These are phyloP conservation scores for Romanomermis culicivorax DNA, from an alignment of 2,888 invertebrate genomes.

Conservation along the genomic window DNA sequence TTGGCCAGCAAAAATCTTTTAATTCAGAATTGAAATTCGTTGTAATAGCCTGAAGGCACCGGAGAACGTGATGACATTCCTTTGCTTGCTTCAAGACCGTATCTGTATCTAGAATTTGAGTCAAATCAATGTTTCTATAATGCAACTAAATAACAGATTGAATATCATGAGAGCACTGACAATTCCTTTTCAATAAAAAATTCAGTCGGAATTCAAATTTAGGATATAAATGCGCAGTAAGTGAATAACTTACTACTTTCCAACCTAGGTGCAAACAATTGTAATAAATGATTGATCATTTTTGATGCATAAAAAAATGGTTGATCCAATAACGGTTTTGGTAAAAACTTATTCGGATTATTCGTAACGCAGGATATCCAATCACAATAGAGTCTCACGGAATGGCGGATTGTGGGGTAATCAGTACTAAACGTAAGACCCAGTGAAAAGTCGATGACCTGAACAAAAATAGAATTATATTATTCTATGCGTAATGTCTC, in stretches of 20 bases:
- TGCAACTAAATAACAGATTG: neutral
- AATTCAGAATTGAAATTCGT: conserved; percentile 48
- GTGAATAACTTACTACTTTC: conserved; percentile 33
- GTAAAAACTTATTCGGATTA: no score
- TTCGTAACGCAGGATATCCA: conserved; percentile 67
- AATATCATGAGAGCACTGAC: no score
- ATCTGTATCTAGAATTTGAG: conserved; percentile 59
- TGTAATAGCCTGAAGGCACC: conserved; percentile 52
- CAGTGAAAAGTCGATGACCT: conserved; percentile 78
- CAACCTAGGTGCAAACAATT: conserved; percentile 72
- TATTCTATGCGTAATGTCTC: neutral
- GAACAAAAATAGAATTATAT: conserved; percentile 10
- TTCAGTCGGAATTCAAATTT: neutral
- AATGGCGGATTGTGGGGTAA: conserved; percentile 86
- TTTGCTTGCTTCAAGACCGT: conserved; percentile 64
- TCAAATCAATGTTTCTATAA: conserved; percentile 7
- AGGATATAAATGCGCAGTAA: neutral
- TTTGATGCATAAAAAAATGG: conserved; percentile 74
- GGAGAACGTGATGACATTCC: conserved; percentile 65
- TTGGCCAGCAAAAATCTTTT: conserved; percentile 71
- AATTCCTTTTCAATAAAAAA: neutral
- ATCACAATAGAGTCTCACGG: no score
- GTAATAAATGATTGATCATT: conserved; percentile 79
- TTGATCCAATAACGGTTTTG: conserved; percentile 59
- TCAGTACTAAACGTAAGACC: conserved; percentile 59